These are phyloP conservation scores for Cheirogaleus major DNA, from an alignment of 2,797 vertebrate species.

Conservation along the genomic window DNA sequence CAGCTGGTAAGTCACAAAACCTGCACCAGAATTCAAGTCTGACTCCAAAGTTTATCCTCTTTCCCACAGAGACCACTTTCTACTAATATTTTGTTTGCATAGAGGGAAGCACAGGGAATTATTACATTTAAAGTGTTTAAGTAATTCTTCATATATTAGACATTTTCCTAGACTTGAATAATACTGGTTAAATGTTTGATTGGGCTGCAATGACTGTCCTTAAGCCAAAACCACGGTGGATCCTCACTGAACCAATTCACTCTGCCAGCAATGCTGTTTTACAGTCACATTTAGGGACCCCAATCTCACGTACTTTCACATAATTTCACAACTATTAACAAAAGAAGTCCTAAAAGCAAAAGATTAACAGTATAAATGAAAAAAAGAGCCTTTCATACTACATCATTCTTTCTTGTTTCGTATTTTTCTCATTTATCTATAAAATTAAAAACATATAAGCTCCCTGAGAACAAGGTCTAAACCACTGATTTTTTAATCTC, in stretches of 20 bases:
- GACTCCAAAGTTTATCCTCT: neutral
- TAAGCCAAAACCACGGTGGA: neutral
- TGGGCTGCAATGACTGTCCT: neutral
- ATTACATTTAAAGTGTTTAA: neutral
- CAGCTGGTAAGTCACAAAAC: neutral
- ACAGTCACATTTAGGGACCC: neutral
- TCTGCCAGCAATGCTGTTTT: neutral
- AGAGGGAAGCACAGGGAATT: neutral
- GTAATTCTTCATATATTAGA: neutral
- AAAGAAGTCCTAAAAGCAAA: neutral
- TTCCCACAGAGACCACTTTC: neutral
- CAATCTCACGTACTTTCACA: neutral
- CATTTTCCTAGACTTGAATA: neutral
- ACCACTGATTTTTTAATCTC: neutral
- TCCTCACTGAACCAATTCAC: neutral
- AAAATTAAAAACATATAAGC: neutral
- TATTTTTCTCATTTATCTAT: conserved; percentile 1
- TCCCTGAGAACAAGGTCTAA: neutral
- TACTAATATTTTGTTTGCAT: neutral
- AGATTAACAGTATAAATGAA: neutral
- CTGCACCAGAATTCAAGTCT: neutral
- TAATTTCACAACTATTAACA: conserved; percentile 13
- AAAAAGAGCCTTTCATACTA: neutral
- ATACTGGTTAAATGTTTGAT: neutral
- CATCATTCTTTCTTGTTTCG: neutral